Conservation (phyloP, 2,888 invertebrate genomes). For the Gerris lacustris region DNA sequence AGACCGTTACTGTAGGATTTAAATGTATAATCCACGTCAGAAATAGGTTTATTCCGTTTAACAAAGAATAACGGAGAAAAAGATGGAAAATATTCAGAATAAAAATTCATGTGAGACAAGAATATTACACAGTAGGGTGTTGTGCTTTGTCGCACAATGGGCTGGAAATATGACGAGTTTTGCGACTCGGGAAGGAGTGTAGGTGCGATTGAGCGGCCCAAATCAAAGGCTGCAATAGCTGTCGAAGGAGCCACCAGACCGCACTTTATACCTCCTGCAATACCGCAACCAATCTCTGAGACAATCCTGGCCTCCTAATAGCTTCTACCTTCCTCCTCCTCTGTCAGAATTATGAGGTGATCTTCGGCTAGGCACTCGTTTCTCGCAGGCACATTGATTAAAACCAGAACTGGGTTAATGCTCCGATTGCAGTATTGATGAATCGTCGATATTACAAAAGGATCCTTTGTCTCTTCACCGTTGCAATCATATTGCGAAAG, state of each 20-base stretch:
- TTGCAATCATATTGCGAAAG: background rate
- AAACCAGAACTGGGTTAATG: background rate
- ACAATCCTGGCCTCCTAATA: background rate
- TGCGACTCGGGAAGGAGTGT: background rate
- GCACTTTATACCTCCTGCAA: background rate
- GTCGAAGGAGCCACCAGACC: background rate
- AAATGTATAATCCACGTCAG: too few relatives aligned
- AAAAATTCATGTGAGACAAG: too few relatives aligned
- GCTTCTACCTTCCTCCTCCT: background rate
- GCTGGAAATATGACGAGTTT: too few relatives aligned
- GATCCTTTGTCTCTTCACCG: background rate
- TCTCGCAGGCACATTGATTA: background rate
- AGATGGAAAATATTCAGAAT: too few relatives aligned
- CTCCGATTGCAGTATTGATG: background rate
- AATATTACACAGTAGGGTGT: too few relatives aligned
- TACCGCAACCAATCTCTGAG: slow-evolving; percentile 1
- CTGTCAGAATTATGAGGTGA: background rate
- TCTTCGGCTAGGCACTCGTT: background rate
- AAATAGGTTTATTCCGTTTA: too few relatives aligned
- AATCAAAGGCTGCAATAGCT: background rate
- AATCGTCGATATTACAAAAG: background rate
- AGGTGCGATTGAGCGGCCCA: background rate
- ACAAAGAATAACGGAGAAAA: too few relatives aligned
- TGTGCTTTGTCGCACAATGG: too few relatives aligned
- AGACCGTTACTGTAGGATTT: too few relatives aligned